Conservation (phyloP, 2,888 invertebrate species). For the Hypselothyrea guttata region DNA sequence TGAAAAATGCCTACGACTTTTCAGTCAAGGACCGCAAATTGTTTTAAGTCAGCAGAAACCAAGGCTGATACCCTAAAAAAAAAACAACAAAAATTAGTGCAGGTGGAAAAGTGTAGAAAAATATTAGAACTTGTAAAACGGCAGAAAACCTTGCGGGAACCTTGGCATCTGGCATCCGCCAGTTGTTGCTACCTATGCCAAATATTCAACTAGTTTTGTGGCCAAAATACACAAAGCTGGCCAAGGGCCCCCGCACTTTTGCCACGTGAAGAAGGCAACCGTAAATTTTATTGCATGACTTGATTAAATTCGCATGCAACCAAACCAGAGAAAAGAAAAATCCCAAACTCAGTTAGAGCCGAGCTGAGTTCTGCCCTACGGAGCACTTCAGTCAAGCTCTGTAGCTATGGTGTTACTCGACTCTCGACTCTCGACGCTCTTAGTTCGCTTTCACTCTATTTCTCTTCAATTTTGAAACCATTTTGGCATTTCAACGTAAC, state of each 20-base stretch:
- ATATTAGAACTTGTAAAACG: constrained; percentile 32
- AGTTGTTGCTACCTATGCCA: neutral
- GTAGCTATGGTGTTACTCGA: constrained; percentile 35
- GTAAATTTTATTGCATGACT: constrained; percentile 81
- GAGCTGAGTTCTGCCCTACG: constrained; percentile 19
- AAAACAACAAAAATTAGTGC: neutral
- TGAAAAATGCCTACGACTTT: constrained; percentile 35
- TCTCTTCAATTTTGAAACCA: constrained; percentile 35
- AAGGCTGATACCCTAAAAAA: constrained; percentile 21
- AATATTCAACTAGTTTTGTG: constrained; percentile 13
- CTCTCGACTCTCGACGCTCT: neutral
- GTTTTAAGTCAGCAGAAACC: constrained; percentile 42
- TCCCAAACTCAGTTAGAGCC: constrained; percentile 6
- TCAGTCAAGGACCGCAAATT: constrained; percentile 62
- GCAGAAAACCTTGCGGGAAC: constrained; percentile 21
- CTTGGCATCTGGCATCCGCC: constrained; percentile 19
- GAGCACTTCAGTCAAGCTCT: constrained; percentile 39
- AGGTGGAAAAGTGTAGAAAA: constrained; percentile 12
- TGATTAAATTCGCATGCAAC: constrained; percentile 80
- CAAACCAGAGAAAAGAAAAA: constrained; percentile 25
- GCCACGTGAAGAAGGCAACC: constrained; percentile 54
- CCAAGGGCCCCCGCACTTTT: constrained; percentile 22
- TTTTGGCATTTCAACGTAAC: constrained; percentile 68
- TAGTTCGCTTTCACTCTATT: constrained; percentile 22
- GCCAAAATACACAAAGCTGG: constrained; percentile 16